phyloP scores from a whole-genome alignment of 2,888 invertebrate species.

The Pecten maximus region DNA sequence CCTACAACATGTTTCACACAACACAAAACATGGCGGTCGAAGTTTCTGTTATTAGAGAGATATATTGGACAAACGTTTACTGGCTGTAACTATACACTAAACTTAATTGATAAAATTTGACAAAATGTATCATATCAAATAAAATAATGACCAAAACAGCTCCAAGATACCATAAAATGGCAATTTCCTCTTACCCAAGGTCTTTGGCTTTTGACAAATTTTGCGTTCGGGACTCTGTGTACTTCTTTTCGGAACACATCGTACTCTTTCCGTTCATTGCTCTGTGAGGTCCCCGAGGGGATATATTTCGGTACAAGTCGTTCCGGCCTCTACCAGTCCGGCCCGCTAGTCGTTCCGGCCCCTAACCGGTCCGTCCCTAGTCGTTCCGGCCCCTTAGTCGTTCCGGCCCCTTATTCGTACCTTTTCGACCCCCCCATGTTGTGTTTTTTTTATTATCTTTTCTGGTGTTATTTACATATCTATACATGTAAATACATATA shows the following conservation, averaged over 20 bases:
- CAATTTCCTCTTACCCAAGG: slow-evolving; percentile 4
- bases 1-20: not conserved
- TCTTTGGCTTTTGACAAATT: not conserved
- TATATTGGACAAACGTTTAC: not conserved
- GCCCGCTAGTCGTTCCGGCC: no score
- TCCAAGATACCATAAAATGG: not conserved
- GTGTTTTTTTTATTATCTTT: no score
- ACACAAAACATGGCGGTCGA: slow-evolving; percentile 10
- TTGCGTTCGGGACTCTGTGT: not conserved
- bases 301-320: not conserved
- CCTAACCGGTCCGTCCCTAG: no score
- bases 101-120: not conserved
- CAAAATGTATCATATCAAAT: not conserved
- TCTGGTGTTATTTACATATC: no score
- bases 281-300: not conserved
- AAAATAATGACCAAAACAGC: not conserved
- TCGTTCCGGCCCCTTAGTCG: no score
- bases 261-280: not conserved
- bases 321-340: no score
- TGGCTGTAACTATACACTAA: not conserved
- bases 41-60: not conserved
- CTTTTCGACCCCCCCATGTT: no score
- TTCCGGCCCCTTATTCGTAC: no score
- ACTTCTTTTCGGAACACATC: not conserved
- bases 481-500: no score